phyloP scores from a whole-genome alignment of 2,888 invertebrate genomes.

The Bellardia bayeri region DNA sequence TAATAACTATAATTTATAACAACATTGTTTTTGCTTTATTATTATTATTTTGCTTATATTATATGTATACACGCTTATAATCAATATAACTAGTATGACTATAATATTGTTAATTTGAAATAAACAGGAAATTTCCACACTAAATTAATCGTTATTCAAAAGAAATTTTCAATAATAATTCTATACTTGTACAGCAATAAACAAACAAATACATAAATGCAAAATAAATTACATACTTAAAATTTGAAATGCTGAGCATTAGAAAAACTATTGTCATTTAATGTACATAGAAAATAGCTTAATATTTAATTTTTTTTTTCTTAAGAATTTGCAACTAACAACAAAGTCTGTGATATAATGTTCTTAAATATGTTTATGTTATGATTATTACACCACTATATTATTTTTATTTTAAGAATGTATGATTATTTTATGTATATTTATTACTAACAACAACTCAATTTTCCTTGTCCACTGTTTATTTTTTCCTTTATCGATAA shows the following conservation, averaged over 20 bases:
- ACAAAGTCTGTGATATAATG: neutral
- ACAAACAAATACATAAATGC: slow-evolving; percentile 11
- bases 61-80: slow-evolving; percentile 59
- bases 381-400: slow-evolving; percentile 15
- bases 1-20: slow-evolving; percentile 47
- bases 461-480: slow-evolving; percentile 46
- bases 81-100: slow-evolving; percentile 10
- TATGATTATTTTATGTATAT: slow-evolving; percentile 43
- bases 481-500: neutral
- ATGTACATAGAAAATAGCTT: neutral
- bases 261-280: neutral
- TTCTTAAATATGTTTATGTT: neutral
- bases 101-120: slow-evolving; percentile 36
- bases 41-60: slow-evolving; percentile 2
- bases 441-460: slow-evolving; percentile 44
- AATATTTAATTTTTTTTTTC: neutral
- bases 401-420: slow-evolving; percentile 4
- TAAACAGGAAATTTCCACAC: slow-evolving; percentile 48
- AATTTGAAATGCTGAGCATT: slow-evolving; percentile 10
- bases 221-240: slow-evolving; percentile 15
- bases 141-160: slow-evolving; percentile 41
- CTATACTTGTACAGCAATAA: neutral
- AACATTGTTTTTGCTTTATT: neutral
- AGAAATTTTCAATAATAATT: slow-evolving; percentile 33
- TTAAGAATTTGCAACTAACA: neutral